phyloP scores from a whole-genome alignment of 1,140 invertebrate genomes.

The Mizuhopecten yessoensis region DNA sequence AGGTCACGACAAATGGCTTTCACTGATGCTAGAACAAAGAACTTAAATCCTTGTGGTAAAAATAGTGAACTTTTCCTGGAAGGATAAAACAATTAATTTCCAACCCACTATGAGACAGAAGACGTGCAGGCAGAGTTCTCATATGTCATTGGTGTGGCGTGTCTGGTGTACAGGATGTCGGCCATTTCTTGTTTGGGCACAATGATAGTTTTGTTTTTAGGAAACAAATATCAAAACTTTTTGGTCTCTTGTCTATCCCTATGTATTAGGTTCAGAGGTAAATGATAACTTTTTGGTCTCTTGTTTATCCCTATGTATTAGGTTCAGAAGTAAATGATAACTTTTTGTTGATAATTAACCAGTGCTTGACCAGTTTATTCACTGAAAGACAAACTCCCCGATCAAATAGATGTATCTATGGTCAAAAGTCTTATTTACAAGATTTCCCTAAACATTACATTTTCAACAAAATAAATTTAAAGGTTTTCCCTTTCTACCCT shows the following conservation, averaged over 20 bases:
- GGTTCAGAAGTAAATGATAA: too few relatives aligned
- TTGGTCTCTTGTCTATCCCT: neutral
- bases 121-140: neutral
- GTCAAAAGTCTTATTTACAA: too few relatives aligned
- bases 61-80: conserved; percentile 28
- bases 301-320: too few relatives aligned
- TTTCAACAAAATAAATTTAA: too few relatives aligned
- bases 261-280: too few relatives aligned
- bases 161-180: neutral
- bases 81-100: conserved; percentile 32
- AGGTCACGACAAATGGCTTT: conserved; percentile 3
- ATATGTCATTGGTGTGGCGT: neutral
- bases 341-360: too few relatives aligned
- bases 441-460: too few relatives aligned
- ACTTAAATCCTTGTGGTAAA: conserved; percentile 26
- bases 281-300: too few relatives aligned
- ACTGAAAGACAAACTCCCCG: too few relatives aligned
- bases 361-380: too few relatives aligned
- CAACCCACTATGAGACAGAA: neutral
- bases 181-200: neutral
- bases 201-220: neutral
- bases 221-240: neutral
- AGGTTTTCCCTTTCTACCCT: too few relatives aligned
- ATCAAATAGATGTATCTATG: too few relatives aligned
- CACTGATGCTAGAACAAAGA: neutral